Base-by-base conservation (phyloP, 2,113 vertebrate species). In the Stomatorhinus ivindoensis region DNA sequence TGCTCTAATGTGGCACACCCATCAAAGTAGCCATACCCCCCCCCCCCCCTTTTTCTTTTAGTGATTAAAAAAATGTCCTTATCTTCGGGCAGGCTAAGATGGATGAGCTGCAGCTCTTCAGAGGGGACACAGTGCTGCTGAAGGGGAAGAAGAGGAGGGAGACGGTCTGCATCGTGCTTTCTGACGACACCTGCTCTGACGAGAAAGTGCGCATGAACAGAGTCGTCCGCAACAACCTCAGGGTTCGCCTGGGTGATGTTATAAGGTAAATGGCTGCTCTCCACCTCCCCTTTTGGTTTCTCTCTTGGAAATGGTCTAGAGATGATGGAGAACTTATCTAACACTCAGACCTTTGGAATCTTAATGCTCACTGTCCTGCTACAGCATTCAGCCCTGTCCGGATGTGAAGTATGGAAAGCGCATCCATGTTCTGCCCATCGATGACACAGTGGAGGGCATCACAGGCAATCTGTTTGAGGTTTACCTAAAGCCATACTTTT, bases 131-230 rank as follows among this genome's bases (percentile, higher is more conserved):
- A 44, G 98, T 99, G 24, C 94, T 99, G 91, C 96, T 99, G 88
- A 99, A 99, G 94, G 98, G 98, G 69, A 99, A 99, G 95, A 99
- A 99, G 94, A 97, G 98, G 90, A 94, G 98, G 88, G 98, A 99
- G 95, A 98, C 98, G 0, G 98, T 99, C 53, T 99, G 98, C 91
- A 99, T 99, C 85, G 98, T 99, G 27, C 96, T 99, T 86, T 99
- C 98, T 31, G 98, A 99, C 90, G 98, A 99, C 90, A 97, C 97
- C 89, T 99, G 98, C 92, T 99, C 98, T 8, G 98, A 99, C 92
- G 98, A 99, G 94, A 99, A 99, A 93, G 98, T 99, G 92, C 97
- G 98, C 92, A 99, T 99, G 98, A 99, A 99, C 92, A 97, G 98
- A 92, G 98, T 99, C 91, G 98, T 99, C 91, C 98, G 98, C 89